Percentiles rank a stretch among this genome's conserved stretches.
phyloP scores from a whole-genome alignment of 2,888 invertebrate species.

The Drosophila suboccidentalis region DNA sequence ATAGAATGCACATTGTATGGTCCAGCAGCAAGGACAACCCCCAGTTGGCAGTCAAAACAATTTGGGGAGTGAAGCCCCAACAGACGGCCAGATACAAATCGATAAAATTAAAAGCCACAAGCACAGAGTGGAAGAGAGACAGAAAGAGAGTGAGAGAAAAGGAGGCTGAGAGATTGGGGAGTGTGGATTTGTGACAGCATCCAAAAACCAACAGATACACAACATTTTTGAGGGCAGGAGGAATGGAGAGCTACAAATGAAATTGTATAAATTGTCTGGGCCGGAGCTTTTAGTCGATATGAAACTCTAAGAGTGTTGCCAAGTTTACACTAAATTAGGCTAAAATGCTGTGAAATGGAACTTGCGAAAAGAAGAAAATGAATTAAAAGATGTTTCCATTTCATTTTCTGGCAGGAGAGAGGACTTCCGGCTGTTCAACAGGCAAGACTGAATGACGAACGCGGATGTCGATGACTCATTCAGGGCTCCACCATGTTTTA shows the following conservation, averaged over 20 bases:
- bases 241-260: slow-evolving; percentile 18
- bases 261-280: slow-evolving; percentile 46
- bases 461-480: slow-evolving; percentile 59
- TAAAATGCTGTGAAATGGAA: slow-evolving; percentile 56
- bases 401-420: not conserved
- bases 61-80: slow-evolving; percentile 44
- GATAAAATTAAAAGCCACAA: slow-evolving; percentile 68
- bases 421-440: slow-evolving; percentile 11
- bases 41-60: slow-evolving; percentile 36
- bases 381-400: not conserved
- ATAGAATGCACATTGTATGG: slow-evolving; percentile 72
- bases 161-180: not conserved
- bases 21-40: slow-evolving; percentile 47
- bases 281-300: slow-evolving; percentile 25
- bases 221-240: not conserved
- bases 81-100: slow-evolving; percentile 61
- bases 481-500: slow-evolving; percentile 40
- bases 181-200: slow-evolving; percentile 38
- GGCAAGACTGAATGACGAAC: slow-evolving; percentile 7
- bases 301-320: slow-evolving; percentile 67
- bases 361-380: slow-evolving; percentile 6
- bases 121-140: slow-evolving; percentile 3
- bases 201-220: slow-evolving; percentile 40
- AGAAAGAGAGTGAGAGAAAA: slow-evolving; percentile 5
- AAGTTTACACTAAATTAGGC: slow-evolving; percentile 79